phyloP scores from a whole-genome alignment of 1,140 invertebrate genomes.

The Spodoptera frugiperda region DNA sequence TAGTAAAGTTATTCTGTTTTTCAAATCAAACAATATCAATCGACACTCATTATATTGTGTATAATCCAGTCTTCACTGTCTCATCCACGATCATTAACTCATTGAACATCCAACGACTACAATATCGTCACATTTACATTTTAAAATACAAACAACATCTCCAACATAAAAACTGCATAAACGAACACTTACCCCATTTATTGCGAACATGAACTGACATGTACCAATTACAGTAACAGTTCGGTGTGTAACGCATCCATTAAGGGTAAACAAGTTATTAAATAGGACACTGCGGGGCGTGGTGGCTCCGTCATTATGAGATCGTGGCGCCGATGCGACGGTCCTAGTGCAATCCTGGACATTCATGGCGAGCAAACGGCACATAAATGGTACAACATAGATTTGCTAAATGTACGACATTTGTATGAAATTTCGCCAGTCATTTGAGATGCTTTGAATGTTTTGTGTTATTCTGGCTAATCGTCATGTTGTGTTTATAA shows the following conservation, averaged over 20 bases:
- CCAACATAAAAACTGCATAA: background rate
- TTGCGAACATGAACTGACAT: background rate
- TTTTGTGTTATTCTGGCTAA: background rate
- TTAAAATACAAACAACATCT: no score
- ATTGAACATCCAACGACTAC: no score
- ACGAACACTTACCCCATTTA: background rate
- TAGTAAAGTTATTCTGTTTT: no score
- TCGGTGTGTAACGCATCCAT: conserved; percentile 45
- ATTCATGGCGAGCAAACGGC: background rate
- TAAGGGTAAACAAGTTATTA: conserved; percentile 60
- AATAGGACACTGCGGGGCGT: conserved; percentile 56
- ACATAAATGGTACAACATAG: background rate
- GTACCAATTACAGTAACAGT: background rate
- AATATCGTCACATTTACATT: no score
- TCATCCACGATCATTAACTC: no score
- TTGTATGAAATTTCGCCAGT: background rate
- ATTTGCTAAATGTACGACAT: conserved; percentile 4
- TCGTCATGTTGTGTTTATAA: background rate
- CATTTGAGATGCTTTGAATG: no score
- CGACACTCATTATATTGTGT: no score
- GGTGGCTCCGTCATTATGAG: conserved; percentile 52
- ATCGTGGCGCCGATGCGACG: conserved; percentile 52
- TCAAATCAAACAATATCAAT: no score
- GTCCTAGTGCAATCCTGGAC: conserved; percentile 37
- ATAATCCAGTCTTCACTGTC: no score